Percentiles rank a stretch among this genome's conserved stretches.
phyloP scores from a whole-genome alignment of 2,113 vertebrate genomes.

The Ornithorhynchus anatinus region DNA sequence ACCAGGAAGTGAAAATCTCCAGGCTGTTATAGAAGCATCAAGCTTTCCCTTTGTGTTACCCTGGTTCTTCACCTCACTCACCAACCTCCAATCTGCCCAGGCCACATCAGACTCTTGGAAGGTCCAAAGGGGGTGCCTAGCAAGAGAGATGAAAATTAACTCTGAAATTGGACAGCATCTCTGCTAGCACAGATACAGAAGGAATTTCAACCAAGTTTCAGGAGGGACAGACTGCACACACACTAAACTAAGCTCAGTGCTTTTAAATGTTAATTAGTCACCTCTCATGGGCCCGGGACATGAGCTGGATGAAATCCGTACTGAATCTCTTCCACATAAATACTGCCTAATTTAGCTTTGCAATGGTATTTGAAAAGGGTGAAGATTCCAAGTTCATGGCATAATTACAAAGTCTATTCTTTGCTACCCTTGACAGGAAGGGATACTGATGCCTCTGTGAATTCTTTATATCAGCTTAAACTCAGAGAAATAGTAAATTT shows the following conservation, averaged over 20 bases:
- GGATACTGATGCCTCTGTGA: not conserved
- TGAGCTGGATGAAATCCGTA: not conserved
- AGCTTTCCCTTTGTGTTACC: too few relatives aligned
- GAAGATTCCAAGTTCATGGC: slow-evolving; percentile 3
- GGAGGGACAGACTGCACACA: not conserved
- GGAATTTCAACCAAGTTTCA: rapidly evolving
- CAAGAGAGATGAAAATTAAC: rapidly evolving
- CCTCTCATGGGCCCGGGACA: not conserved
- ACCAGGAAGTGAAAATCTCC: too few relatives aligned
- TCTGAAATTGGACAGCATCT: not conserved
- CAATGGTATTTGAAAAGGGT: slow-evolving; percentile 28
- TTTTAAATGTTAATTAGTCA: slow-evolving; percentile 15
- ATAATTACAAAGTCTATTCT: slow-evolving; percentile 23
- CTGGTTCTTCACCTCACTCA: too few relatives aligned
- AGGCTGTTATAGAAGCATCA: too few relatives aligned
- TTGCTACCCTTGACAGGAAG: not conserved
- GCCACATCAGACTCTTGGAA: too few relatives aligned
- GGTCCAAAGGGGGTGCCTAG: rapidly evolving
- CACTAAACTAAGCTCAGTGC: not conserved
- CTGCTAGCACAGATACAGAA: not conserved
- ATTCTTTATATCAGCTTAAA: rapidly evolving
- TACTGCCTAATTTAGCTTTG: slow-evolving; percentile 37
- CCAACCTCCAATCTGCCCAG: too few relatives aligned
- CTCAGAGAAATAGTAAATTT: not conserved
- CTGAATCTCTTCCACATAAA: slow-evolving; percentile 2